Conservation (phyloP, 1,140 invertebrate genomes). For the Scaptomyza graminum region DNA sequence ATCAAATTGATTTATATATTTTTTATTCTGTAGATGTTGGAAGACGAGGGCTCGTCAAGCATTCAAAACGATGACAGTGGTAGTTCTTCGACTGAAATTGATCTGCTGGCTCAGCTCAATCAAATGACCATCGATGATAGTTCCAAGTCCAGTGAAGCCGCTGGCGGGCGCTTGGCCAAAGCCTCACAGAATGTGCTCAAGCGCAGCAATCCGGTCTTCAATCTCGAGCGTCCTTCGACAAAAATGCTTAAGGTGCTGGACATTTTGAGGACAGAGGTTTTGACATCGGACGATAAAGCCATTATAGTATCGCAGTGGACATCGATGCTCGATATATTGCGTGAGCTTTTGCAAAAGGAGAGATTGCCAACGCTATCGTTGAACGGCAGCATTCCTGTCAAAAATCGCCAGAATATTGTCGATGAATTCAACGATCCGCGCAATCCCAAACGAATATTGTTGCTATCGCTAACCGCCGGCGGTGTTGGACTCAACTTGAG, state of each 20-base stretch:
- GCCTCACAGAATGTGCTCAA: constrained; percentile 86
- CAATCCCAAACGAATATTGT: constrained; percentile 86
- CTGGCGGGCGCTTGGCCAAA: constrained; percentile 74
- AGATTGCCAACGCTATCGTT: constrained; percentile 87
- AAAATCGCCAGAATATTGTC: constrained; percentile 87
- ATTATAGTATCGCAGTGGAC: constrained; percentile 96
- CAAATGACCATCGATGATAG: constrained; percentile 85
- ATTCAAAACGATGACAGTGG: constrained; percentile 83
- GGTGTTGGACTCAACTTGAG: constrained; percentile 96
- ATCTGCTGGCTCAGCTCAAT: constrained; percentile 87
- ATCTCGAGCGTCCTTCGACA: constrained; percentile 85
- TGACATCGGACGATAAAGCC: constrained; percentile 87
- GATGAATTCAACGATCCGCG: constrained; percentile 89
- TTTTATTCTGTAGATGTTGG: constrained; percentile 85
- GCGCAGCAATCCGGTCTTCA: constrained; percentile 89
- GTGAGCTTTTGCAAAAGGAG: constrained; percentile 85
- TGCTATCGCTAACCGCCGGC: constrained; percentile 94
- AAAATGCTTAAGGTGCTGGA: constrained; percentile 88
- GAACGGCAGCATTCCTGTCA: constrained; percentile 87
- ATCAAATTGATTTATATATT: background rate
- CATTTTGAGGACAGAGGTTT: constrained; percentile 85
- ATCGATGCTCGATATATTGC: constrained; percentile 89
- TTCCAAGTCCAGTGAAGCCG: constrained; percentile 27
- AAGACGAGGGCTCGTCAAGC: constrained; percentile 84
- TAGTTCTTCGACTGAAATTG: constrained; percentile 83